Evolutionary conservation across 2,113 vertebrate genomes (phyloP), one percentile per base, ranked within the genome.

Genomic region (Xenopus borealis): DNA sequence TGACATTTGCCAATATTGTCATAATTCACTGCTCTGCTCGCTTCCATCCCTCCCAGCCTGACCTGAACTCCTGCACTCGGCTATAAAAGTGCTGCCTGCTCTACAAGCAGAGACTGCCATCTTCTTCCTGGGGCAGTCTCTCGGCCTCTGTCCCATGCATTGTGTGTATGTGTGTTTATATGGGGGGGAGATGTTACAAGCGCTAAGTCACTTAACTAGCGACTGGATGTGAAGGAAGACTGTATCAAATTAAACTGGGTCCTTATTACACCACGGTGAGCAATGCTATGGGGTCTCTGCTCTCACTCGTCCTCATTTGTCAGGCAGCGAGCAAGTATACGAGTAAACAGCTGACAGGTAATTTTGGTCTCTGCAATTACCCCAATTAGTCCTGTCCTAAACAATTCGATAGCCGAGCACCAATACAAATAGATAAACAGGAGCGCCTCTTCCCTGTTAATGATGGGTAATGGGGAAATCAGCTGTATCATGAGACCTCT

Each of bases 291-390:
- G 94, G 94, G 93, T 94, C 94, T 94, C n/a, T n/a, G n/a, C n/a
- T n/a, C 93, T 96, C 94, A 94, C 94, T 94, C 97, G 96, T 98
- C 95, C 98, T 93, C 93, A 93, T 94, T 94, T 96, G 95, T 98
- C 95, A 98, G 93, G 93, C 90, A 91, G 94, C 94, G 87, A 91
- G 88, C 91, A 92, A 94, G 93, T 95, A 92, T 95, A 94, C 93
- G 93, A 94, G 94, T 94, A 94, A 94, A 93, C 90, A 92, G 93
- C 90, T 98, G 97, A 99, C 96, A 99, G 97, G 95, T 98, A 96
- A 98, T 98, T 97, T 97, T 95, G 95, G 96, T 94, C 94, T 95
- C 95, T 95, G 95, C 95, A 98, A 98, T 99, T 98, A 98, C 93
- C 90, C 93, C 95, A 96, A 97, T 99, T 98, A 99, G 94, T 95